Evolutionary conservation across 2,113 vertebrate genomes (phyloP).

Genomic region (Polyodon spathula): DNA sequence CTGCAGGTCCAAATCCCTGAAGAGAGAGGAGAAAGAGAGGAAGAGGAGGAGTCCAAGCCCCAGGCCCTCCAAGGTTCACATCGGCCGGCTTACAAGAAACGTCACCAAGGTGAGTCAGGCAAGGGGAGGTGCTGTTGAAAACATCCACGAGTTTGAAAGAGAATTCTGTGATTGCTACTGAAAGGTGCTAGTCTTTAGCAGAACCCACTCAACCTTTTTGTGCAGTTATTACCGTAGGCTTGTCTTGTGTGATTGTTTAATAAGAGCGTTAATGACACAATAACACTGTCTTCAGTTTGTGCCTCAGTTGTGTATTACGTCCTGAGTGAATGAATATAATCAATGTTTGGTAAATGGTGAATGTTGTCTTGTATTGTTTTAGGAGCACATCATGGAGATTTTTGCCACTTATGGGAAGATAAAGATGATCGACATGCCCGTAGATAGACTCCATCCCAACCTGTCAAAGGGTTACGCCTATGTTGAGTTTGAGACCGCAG

Average conservation of each 20-base stretch:
- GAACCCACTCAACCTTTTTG: too few species aligned
- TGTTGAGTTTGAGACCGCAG: constrained; percentile 83
- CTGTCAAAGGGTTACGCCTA: constrained; percentile 88
- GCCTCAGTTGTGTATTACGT: too few species aligned
- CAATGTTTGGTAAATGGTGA: too few species aligned
- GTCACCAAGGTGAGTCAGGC: constrained; percentile 78
- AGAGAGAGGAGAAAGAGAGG: constrained; percentile 89
- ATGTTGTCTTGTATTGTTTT: too few species aligned
- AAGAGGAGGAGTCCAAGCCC: constrained; percentile 86
- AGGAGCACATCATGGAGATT: constrained; percentile 97
- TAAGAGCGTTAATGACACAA: too few species aligned
- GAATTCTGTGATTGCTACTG: neutral
- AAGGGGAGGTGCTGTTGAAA: neutral
- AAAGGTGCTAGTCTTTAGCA: neutral
- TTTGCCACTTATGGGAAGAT: constrained; percentile 92
- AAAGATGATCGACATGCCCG: constrained; percentile 93
- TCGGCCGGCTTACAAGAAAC: constrained; percentile 87
- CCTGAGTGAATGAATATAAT: too few species aligned
- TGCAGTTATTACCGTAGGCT: too few species aligned
- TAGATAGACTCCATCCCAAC: constrained; percentile 81
- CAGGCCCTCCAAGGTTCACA: constrained; percentile 86
- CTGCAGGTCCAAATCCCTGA: constrained; percentile 84
- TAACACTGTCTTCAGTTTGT: too few species aligned
- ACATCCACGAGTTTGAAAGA: neutral
- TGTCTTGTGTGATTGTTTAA: too few species aligned